Evolutionary conservation across 2,888 invertebrate species (phyloP).

Genomic region (Cremastinae sp.): DNA sequence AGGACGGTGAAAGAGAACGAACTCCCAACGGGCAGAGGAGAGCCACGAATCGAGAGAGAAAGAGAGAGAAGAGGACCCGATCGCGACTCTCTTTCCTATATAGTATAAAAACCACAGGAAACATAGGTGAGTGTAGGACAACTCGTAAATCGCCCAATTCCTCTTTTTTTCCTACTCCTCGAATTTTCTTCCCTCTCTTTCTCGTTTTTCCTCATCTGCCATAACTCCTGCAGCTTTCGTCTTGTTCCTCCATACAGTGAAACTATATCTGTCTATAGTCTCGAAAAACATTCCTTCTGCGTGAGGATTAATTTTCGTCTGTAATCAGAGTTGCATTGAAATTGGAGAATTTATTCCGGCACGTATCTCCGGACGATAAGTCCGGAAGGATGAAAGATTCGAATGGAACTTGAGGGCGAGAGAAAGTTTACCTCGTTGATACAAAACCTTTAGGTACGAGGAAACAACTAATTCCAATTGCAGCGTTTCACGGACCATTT

Average conservation of each 20-base stretch:
- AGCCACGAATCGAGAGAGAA: constrained; percentile 15
- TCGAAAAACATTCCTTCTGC: too few species aligned
- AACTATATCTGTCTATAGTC: too few species aligned
- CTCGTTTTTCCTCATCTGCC: constrained; percentile 8
- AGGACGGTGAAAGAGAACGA: constrained; percentile 34
- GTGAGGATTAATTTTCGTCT: too few species aligned
- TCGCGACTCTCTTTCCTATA: constrained; percentile 26
- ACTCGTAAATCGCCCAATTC: constrained; percentile 62
- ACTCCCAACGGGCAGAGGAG: constrained; percentile 42
- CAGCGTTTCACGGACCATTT: constrained; percentile 77
- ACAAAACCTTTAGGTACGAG: constrained; percentile 59
- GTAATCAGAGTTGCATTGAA: too few species aligned
- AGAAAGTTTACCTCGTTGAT: too few species aligned
- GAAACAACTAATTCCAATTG: constrained; percentile 78
- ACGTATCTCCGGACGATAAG: too few species aligned
- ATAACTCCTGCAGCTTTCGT: too few species aligned
- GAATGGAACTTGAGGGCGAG: too few species aligned
- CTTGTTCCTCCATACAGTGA: too few species aligned
- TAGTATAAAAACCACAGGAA: constrained; percentile 20
- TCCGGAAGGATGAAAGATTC: constrained; percentile 18
- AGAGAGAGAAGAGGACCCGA: constrained; percentile 23
- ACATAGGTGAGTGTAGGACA: constrained; percentile 35
- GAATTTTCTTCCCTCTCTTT: constrained; percentile 5
- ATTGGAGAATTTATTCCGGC: too few species aligned
- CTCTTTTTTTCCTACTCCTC: constrained; percentile 22